Evolutionary conservation across 2,888 invertebrate species (phyloP).

Genomic region (Pseudolycoriella hygida): DNA sequence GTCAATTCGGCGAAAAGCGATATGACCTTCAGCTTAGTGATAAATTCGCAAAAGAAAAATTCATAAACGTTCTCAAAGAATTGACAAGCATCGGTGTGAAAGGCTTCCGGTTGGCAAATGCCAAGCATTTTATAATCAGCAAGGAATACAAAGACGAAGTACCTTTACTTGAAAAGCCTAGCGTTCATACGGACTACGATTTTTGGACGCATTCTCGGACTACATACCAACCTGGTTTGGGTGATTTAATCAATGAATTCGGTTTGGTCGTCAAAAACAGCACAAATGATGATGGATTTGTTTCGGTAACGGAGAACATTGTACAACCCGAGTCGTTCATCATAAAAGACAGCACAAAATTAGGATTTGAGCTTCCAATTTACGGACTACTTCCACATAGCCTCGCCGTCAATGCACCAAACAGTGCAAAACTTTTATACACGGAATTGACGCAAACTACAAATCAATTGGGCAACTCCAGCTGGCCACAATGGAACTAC

Average conservation of each 20-base stretch:
- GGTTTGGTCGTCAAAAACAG: conserved; percentile 38
- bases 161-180: conserved; percentile 19
- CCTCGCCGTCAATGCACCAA: conserved; percentile 12
- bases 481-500: conserved; percentile 28
- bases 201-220: conserved; percentile 48
- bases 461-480: conserved; percentile 15
- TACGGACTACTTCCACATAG: conserved; percentile 21
- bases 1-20: conserved; percentile 46
- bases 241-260: conserved; percentile 43
- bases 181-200: conserved; percentile 36
- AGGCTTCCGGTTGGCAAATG: conserved; percentile 54
- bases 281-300: conserved; percentile 31
- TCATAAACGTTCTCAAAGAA: conserved; percentile 44
- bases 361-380: conserved; percentile 24
- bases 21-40: conserved; percentile 75
- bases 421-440: conserved; percentile 15
- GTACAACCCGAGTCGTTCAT: conserved; percentile 20
- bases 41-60: conserved; percentile 40
- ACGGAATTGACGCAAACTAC: conserved; percentile 17
- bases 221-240: conserved; percentile 40
- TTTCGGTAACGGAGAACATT: conserved; percentile 24
- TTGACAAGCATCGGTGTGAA: conserved; percentile 62
- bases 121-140: conserved; percentile 47
- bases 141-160: conserved; percentile 33
- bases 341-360: conserved; percentile 12